These are phyloP conservation scores for Hylaeus anthracinus DNA, from an alignment of 1,140 invertebrate species.

Conservation along the genomic window DNA sequence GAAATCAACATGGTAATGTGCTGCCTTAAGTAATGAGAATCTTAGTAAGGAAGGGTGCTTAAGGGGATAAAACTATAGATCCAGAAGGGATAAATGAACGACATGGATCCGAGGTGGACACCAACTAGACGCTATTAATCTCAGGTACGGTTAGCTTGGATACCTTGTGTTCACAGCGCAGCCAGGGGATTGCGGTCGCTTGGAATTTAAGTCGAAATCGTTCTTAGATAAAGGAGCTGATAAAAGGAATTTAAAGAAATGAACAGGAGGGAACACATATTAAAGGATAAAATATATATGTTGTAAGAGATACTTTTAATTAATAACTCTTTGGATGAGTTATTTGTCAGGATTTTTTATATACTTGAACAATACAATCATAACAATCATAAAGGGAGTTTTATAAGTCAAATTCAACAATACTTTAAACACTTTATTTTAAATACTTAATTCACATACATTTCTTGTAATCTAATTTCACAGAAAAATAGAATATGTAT, in stretches of 20 bases:
- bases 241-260: not conserved
- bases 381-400: no score
- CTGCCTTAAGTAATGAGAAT: slow-evolving; percentile 71
- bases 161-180: slow-evolving; percentile 20
- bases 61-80: slow-evolving; percentile 46
- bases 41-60: slow-evolving; percentile 61
- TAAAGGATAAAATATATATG: no score
- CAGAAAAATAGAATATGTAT: no score
- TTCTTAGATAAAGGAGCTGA: slow-evolving; percentile 39
- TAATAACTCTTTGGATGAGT: no score
- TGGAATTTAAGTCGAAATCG: slow-evolving; percentile 58
- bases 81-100: slow-evolving; percentile 43
- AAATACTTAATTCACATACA: no score
- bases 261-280: no score
- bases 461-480: no score
- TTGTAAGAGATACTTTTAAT: no score
- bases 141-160: slow-evolving; percentile 62
- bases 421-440: no score
- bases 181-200: slow-evolving; percentile 49
- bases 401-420: no score
- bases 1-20: slow-evolving; percentile 76
- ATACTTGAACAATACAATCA: no score
- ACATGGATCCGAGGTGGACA: slow-evolving; percentile 46
- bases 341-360: no score
- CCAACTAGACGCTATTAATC: slow-evolving; percentile 66